Evolutionary conservation across 2,113 vertebrate species (phyloP).

Genomic region (Solenodon paradoxus): DNA sequence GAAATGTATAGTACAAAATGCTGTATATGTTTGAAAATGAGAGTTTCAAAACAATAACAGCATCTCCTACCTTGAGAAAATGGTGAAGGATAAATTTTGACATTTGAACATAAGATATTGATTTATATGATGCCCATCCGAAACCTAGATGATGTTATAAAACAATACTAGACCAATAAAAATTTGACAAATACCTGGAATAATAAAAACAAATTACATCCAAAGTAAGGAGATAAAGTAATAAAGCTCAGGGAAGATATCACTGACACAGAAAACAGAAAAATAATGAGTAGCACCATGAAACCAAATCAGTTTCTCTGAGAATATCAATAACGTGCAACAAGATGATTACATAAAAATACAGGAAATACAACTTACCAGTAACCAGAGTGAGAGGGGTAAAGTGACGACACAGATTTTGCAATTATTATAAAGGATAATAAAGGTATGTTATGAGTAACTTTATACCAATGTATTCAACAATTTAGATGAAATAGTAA

Average conservation of each 20-base stretch:
- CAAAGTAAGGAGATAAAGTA: background rate
- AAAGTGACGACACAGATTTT: background rate
- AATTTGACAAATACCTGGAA: too few species aligned
- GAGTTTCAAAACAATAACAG: background rate
- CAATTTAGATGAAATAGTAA: too few species aligned
- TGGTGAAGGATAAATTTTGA: too few species aligned
- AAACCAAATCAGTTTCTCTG: background rate
- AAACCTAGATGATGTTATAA: too few species aligned
- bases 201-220: background rate
- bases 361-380: background rate
- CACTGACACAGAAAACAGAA: conserved; percentile 1
- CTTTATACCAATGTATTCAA: too few species aligned
- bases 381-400: background rate
- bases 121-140: too few species aligned
- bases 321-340: background rate
- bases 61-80: background rate
- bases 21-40: background rate
- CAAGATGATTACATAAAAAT: background rate
- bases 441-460: too few species aligned
- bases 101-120: too few species aligned
- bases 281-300: background rate
- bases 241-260: too few species aligned
- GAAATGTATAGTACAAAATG: background rate
- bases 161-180: too few species aligned
- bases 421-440: background rate